phyloP scores from a whole-genome alignment of 64 coral and sea anemone genomes.

The Catalaphyllia jardinei region DNA sequence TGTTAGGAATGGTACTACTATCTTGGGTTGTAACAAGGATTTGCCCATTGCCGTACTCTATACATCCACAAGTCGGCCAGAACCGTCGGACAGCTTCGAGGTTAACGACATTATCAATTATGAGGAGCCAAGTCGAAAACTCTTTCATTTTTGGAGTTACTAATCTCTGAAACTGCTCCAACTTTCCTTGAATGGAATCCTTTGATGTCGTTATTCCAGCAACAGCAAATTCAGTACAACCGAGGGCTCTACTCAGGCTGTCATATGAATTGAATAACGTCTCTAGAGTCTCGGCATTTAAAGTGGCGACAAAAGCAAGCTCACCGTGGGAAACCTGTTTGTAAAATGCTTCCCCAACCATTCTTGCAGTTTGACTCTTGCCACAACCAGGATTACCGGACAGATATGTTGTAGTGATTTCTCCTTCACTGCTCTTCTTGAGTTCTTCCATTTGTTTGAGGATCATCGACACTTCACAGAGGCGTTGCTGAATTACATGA shows the following conservation, averaged over 20 bases:
- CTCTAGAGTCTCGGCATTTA: conserved; percentile 5
- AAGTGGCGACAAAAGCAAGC: not conserved
- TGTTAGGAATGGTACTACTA: not conserved
- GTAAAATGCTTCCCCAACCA: conserved; percentile 27
- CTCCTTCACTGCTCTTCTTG: not conserved
- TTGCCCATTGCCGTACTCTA: not conserved
- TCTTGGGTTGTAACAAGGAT: conserved; percentile 22
- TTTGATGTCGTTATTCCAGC: not conserved
- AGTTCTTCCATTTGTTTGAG: conserved; percentile 17
- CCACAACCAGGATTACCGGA: conserved; percentile 68
- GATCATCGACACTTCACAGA: not conserved
- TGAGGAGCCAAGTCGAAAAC: conserved; percentile 8
- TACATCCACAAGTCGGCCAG: conserved; percentile 8
- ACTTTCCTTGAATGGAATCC: not conserved
- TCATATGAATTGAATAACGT: conserved; percentile 21
- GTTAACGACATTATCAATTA: conserved; percentile 18
- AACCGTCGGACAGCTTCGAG: not conserved
- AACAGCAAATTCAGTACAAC: conserved; percentile 1
- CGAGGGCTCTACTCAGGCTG: conserved; percentile 4
- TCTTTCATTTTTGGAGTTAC: conserved; percentile 5
- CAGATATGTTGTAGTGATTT: conserved; percentile 34
- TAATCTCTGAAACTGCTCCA: conserved; percentile 11
- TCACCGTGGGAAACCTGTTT: not conserved
- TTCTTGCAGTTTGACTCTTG: conserved; percentile 52
- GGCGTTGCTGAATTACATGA: conserved; percentile 13